These are phyloP conservation scores for Euplexia lucipara DNA, from an alignment of 2,888 invertebrate genomes.

Conservation along the genomic window DNA sequence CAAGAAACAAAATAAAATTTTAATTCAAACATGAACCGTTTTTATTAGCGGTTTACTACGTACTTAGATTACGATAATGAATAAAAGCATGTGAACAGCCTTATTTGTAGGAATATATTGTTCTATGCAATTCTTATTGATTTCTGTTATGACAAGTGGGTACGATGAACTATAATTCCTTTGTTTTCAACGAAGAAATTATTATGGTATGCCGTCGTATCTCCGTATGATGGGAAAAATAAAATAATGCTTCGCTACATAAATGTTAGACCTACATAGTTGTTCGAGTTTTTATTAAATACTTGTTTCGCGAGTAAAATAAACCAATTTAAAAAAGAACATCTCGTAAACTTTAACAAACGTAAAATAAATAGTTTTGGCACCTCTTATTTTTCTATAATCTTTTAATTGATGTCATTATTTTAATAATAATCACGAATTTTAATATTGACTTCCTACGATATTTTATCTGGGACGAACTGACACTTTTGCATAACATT, in stretches of 20 bases:
- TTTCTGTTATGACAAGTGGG: slow-evolving; percentile 65
- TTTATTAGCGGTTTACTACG: too few species aligned
- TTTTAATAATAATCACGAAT: too few species aligned
- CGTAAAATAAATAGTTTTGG: too few species aligned
- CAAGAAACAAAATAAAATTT: too few species aligned
- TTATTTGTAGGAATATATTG: slow-evolving; percentile 56
- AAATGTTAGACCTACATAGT: background rate
- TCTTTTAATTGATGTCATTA: too few species aligned
- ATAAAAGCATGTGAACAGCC: slow-evolving; percentile 61
- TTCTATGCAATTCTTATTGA: slow-evolving; percentile 67
- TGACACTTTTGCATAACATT: background rate
- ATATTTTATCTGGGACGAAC: background rate
- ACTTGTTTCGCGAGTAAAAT: background rate
- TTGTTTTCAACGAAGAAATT: slow-evolving; percentile 46
- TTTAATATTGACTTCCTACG: too few species aligned
- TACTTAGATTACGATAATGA: slow-evolving; percentile 17
- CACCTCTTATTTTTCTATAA: too few species aligned
- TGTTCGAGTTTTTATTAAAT: background rate
- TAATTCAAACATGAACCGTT: too few species aligned
- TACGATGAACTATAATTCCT: slow-evolving; percentile 62
- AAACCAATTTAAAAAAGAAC: background rate
- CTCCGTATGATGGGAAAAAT: slow-evolving; percentile 2
- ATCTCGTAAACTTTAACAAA: too few species aligned
- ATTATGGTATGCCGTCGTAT: slow-evolving; percentile 9
- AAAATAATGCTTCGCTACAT: background rate